A percentile compares a stretch with the other conserved stretches of the same genome.
Evolutionary conservation across 2,888 invertebrate species (phyloP).

Genomic region (Bimastos eiseni): DNA sequence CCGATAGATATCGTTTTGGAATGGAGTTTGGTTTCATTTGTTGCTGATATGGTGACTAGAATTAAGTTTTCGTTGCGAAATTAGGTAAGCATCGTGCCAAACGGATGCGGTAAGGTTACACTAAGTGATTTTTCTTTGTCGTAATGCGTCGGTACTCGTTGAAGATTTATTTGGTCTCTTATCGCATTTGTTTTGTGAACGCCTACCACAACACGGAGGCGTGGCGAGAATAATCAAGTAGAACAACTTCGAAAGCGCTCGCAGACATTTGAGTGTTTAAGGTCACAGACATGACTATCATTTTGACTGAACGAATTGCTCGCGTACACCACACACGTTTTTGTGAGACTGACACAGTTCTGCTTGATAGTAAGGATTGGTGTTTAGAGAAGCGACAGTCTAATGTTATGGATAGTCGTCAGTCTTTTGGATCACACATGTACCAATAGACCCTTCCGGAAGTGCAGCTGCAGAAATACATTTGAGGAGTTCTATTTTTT

Average conservation of each 20-base stretch:
- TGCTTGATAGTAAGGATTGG: not conserved
- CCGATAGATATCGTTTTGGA: not conserved
- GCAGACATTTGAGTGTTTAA: not conserved
- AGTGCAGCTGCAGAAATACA: too few relatives aligned
- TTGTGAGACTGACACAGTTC: not conserved
- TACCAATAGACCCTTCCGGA: too few relatives aligned
- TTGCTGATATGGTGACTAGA: not conserved
- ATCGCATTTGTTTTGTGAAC: not conserved
- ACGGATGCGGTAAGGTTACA: conserved; percentile 13
- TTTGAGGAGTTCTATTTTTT: too few relatives aligned
- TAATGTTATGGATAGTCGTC: not conserved
- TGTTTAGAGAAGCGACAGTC: not conserved
- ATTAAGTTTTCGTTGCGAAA: not conserved
- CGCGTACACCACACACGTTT: too few relatives aligned
- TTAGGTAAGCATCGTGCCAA: conserved; percentile 13
- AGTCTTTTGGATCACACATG: not conserved
- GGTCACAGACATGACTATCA: not conserved
- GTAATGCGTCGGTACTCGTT: not conserved
- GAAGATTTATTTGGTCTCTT: not conserved
- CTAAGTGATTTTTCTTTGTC: not conserved
- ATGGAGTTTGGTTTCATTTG: not conserved
- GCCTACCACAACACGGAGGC: not conserved
- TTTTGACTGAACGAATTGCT: not conserved
- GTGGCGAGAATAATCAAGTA: not conserved
- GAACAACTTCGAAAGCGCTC: not conserved